phyloP scores from a whole-genome alignment of 2,888 invertebrate genomes.

The Sesamia inferens region DNA sequence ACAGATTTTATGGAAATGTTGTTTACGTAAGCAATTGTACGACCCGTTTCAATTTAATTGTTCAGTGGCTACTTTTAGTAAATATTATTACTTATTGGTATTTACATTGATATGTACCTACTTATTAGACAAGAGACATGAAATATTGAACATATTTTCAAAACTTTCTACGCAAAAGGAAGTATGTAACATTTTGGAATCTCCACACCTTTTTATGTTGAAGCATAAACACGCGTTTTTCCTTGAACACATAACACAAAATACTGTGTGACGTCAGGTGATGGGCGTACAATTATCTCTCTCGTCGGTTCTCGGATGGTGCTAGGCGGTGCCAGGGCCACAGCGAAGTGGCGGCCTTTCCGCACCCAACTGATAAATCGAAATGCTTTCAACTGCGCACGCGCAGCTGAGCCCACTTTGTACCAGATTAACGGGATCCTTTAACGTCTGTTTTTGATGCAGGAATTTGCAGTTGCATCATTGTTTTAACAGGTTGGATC shows the following conservation, averaged over 20 bases:
- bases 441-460: conserved; percentile 26
- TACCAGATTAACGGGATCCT: conserved; percentile 63
- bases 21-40: conserved; percentile 12
- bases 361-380: conserved; percentile 79
- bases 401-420: conserved; percentile 71
- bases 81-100: conserved; percentile 1
- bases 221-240: conserved; percentile 58
- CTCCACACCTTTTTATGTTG: conserved; percentile 56
- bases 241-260: conserved; percentile 62
- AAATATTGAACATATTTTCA: neutral
- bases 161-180: conserved; percentile 40
- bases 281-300: conserved; percentile 81
- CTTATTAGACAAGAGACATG: neutral
- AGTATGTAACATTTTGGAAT: conserved; percentile 40
- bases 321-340: conserved; percentile 83
- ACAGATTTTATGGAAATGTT: conserved; percentile 17
- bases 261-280: conserved; percentile 64
- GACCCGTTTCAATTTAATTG: conserved; percentile 18
- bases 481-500: conserved; percentile 20
- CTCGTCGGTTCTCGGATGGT: conserved; percentile 72
- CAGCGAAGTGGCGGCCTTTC: conserved; percentile 73
- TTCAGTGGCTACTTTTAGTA: neutral
- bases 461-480: conserved; percentile 34
- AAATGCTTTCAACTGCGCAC: conserved; percentile 77
- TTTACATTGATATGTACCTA: conserved; percentile 16